Evolutionary conservation across 1,140 invertebrate genomes (phyloP).

Genomic region (Atta cephalotes): DNA sequence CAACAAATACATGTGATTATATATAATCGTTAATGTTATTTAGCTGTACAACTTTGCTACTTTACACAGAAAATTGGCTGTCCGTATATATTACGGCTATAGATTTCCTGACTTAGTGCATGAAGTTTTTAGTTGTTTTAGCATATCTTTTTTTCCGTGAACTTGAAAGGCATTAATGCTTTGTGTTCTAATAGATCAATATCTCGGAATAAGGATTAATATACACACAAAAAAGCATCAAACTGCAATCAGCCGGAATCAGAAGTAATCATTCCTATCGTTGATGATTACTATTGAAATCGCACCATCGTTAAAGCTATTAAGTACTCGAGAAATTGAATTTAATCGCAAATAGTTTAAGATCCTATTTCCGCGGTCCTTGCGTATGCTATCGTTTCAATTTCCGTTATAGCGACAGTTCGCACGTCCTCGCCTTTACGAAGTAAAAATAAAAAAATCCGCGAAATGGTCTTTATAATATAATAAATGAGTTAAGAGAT

Average conservation of each 20-base stretch:
- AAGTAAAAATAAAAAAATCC: too few relatives aligned
- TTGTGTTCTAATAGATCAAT: neutral
- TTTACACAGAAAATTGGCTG: too few relatives aligned
- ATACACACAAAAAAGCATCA: neutral
- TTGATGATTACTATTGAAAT: neutral
- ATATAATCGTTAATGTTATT: too few relatives aligned
- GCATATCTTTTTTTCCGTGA: too few relatives aligned
- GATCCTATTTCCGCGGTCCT: conserved; percentile 41
- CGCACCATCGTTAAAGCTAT: neutral
- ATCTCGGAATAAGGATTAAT: conserved; percentile 2
- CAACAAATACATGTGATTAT: too few relatives aligned
- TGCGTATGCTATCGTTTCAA: conserved; percentile 20
- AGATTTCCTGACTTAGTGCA: too few relatives aligned
- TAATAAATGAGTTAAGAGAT: neutral
- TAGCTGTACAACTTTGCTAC: too few relatives aligned
- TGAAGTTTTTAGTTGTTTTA: too few relatives aligned
- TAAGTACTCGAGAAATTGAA: conserved; percentile 24
- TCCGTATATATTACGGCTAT: too few relatives aligned
- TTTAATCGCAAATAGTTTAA: conserved; percentile 38
- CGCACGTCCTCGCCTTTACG: neutral
- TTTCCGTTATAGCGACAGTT: conserved; percentile 5
- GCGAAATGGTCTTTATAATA: neutral
- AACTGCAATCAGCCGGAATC: conserved; percentile 8
- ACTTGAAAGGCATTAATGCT: neutral
- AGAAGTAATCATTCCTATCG: neutral